Conservation (phyloP, 2,113 vertebrate genomes). For the Stigmatopora argus region DNA sequence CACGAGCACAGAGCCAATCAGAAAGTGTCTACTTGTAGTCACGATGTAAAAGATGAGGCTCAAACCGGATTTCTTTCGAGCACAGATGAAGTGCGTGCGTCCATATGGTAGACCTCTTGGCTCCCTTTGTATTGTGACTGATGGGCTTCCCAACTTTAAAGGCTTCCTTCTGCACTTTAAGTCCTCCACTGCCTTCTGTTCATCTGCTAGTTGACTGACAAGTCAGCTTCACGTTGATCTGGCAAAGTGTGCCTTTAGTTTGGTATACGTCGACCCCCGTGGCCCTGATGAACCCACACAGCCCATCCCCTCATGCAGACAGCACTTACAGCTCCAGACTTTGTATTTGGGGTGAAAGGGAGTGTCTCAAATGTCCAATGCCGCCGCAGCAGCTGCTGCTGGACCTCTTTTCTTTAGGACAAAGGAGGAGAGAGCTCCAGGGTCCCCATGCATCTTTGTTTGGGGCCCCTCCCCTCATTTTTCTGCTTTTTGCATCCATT, state of each 20-base stretch:
- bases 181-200: slow-evolving; percentile 14
- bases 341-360: slow-evolving; percentile 65
- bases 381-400: slow-evolving; percentile 68
- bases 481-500: slow-evolving; percentile 48
- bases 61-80: slow-evolving; percentile 23
- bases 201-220: slow-evolving; percentile 35
- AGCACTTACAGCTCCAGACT: slow-evolving; percentile 57
- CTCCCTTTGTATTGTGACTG: slow-evolving; percentile 63
- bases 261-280: slow-evolving; percentile 42
- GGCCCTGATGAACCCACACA: not conserved
- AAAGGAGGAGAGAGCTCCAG: slow-evolving; percentile 46
- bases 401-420: slow-evolving; percentile 58
- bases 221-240: slow-evolving; percentile 48
- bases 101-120: slow-evolving; percentile 64
- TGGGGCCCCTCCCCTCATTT: slow-evolving; percentile 32
- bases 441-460: slow-evolving; percentile 61
- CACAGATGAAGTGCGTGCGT: slow-evolving; percentile 46
- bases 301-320: slow-evolving; percentile 28
- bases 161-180: slow-evolving; percentile 44
- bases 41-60: slow-evolving; percentile 22
- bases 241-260: slow-evolving; percentile 68
- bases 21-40: slow-evolving; percentile 17
- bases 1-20: slow-evolving; percentile 25
- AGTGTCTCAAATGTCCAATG: slow-evolving; percentile 65
- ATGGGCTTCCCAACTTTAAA: slow-evolving; percentile 64